Conservation (phyloP, 1,140 invertebrate species). For the Ptiloglossa arizonensis region DNA sequence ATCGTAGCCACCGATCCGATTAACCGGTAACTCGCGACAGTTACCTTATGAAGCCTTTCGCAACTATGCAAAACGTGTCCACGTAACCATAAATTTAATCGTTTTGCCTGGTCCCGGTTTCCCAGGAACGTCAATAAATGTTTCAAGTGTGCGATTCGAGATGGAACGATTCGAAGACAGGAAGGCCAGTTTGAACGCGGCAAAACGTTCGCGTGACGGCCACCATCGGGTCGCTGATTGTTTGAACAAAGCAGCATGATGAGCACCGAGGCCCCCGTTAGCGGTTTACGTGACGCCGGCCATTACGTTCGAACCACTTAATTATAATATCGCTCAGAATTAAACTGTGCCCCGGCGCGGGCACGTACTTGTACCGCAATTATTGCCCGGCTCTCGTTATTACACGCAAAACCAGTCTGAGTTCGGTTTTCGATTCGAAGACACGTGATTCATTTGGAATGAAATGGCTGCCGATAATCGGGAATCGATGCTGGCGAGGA, state of each 20-base stretch:
- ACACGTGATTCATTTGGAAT: constrained; percentile 39
- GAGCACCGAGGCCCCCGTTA: constrained; percentile 72
- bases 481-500: constrained; percentile 40
- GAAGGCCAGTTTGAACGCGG: constrained; percentile 52
- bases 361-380: constrained; percentile 80
- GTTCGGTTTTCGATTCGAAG: constrained; percentile 53
- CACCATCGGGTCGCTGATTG: constrained; percentile 80
- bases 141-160: constrained; percentile 14
- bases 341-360: constrained; percentile 80
- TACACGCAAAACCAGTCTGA: constrained; percentile 67
- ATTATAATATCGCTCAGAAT: constrained; percentile 82
- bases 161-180: constrained; percentile 48
- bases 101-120: not conserved
- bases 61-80: not conserved
- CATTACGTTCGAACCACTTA: constrained; percentile 81
- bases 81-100: not conserved
- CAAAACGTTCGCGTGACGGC: constrained; percentile 77
- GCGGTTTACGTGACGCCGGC: constrained; percentile 80
- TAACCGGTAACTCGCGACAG: not conserved
- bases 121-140: constrained; percentile 24
- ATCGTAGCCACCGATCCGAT: not conserved
- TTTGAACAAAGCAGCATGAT: constrained; percentile 76
- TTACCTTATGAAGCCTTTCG: not conserved
- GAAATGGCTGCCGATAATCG: constrained; percentile 30
- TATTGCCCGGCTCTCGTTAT: constrained; percentile 74